Evolutionary conservation across 2,888 invertebrate genomes (phyloP), one percentile per base, ranked within the genome.

Genomic region (Callyntrura sp.): DNA sequence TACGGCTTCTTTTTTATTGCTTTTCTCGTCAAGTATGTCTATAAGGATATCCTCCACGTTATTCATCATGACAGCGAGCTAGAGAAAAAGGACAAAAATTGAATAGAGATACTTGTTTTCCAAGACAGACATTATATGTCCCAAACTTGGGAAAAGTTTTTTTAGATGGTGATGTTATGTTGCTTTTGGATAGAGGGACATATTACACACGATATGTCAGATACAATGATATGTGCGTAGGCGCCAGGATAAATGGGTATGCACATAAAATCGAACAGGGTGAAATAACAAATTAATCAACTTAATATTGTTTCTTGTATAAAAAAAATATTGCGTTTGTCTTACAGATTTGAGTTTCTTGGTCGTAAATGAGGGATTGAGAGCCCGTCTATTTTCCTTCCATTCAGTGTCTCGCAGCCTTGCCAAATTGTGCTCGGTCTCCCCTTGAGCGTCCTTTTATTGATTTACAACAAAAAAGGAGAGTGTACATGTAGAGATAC

Each of bases 21-120:
- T 90, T 87, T 92, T 93, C 78, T 93, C 92, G 82, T 93, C 92
- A 55, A 93, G 86, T 28, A 93, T 92, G 87, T 93, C 93, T 89
- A 93, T 90, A 60, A 93, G 85, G 81, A 91, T 86, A 70, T 92
- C 91, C 84, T 93, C 93, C 11, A 91, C 92, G 83, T 93, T 92
- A 84, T 93, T 93, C 92, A 93, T 92, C 92, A 93, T 92, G 35
- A 91, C 78, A 57, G 92, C 91, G 1, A 93, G 89, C 93, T 93
- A 14, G 65, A 90, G 68, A 57, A n/a, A n/a, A n/a, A n/a, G n/a
- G n/a, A n/a, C n/a, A n/a, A n/a, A n/a, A n/a, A n/a, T n/a, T n/a
- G n/a, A n/a, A n/a, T n/a, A n/a, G n/a, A n/a, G n/a, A n/a, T n/a
- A n/a, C n/a, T n/a, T n/a, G n/a, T n/a, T n/a, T n/a, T n/a, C n/a